Base-by-base conservation (phyloP, 2,888 invertebrate species). In the Omphaloscelis lunosa region DNA sequence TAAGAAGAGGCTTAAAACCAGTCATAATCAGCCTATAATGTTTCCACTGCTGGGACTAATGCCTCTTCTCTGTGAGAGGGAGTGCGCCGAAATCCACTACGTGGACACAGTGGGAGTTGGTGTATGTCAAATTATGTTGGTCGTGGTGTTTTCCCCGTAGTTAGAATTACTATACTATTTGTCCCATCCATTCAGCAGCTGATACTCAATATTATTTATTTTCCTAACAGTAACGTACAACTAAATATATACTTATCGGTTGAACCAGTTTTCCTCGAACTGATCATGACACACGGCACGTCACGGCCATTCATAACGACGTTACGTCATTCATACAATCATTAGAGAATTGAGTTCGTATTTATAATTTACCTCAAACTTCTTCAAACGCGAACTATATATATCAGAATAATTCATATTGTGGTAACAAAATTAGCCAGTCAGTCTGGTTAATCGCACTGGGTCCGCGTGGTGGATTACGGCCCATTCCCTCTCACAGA, bases 251-350 rank as follows among this genome's bases (percentile, higher is more conserved):
- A 51, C 48, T 15, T 48, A 59, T 59, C 9, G 65, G 70, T 71
- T 20, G n/a, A n/a, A 63, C 39, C 62, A 34, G 72, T 75, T 83
- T 84, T 75, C 84, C 83, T 84, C 72, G 45, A 74, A 66, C 53
- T n/a, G 34, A 7, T 65, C 51, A 69, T 77, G 80, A 80, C 83
- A 71, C 77, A 80, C 74, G 53, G 12, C 34, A 67, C 83, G 78
- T 84, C 83, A 84, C 66, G 66, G 72, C 12, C 83, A 84, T 84
- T 84, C 84, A 84, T 81, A 51, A 75, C 69, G 58, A 9, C 27
- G 66, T 84, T 72, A 84, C 81, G 78, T 84, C 84, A 84, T 53
- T 51, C 9, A 39, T 56, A 15, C 23, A 79, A 41, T 80, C 68
- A 59, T 65, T 58, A 71, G 27, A 23, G 23, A 67, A 70, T 78